Evolutionary conservation across 1,140 invertebrate species (phyloP).

Genomic region (Hylyphantes graminicola): DNA sequence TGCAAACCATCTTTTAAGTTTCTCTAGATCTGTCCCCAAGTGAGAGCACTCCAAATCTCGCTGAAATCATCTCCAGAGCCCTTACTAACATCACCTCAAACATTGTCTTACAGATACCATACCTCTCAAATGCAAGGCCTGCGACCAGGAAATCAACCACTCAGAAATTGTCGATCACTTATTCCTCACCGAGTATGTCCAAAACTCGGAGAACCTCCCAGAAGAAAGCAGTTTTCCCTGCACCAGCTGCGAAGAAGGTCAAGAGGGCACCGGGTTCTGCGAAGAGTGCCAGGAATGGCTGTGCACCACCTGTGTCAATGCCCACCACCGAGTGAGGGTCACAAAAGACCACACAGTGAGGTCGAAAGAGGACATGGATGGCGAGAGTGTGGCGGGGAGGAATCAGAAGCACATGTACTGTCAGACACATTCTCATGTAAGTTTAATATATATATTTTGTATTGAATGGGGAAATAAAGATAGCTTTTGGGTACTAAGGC

Average conservation of each 20-base stretch:
- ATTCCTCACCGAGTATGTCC: slow-evolving; percentile 75
- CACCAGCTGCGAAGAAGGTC: slow-evolving; percentile 85
- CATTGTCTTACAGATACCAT: slow-evolving; percentile 39
- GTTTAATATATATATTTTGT: not conserved
- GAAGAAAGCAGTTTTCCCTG: slow-evolving; percentile 73
- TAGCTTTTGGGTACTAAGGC: no score
- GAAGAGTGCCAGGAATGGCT: slow-evolving; percentile 90
- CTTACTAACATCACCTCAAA: not conserved
- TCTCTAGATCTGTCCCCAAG: no score
- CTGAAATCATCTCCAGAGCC: no score
- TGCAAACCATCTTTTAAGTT: no score
- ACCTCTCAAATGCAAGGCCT: slow-evolving; percentile 68
- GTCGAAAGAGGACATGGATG: slow-evolving; percentile 80
- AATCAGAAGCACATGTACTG: slow-evolving; percentile 76
- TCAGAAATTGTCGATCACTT: slow-evolving; percentile 80
- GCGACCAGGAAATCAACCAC: slow-evolving; percentile 74
- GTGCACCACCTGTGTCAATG: slow-evolving; percentile 87
- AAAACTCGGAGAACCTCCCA: slow-evolving; percentile 69
- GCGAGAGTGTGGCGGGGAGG: slow-evolving; percentile 70
- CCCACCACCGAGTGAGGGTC: slow-evolving; percentile 83
- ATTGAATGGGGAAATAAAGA: no score
- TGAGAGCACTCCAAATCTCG: no score
- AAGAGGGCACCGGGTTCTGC: slow-evolving; percentile 89
- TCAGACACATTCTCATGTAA: slow-evolving; percentile 78
- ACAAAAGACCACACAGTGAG: slow-evolving; percentile 93